phyloP scores from a whole-genome alignment of 2,888 invertebrate species.

The Tenthredo livida region DNA sequence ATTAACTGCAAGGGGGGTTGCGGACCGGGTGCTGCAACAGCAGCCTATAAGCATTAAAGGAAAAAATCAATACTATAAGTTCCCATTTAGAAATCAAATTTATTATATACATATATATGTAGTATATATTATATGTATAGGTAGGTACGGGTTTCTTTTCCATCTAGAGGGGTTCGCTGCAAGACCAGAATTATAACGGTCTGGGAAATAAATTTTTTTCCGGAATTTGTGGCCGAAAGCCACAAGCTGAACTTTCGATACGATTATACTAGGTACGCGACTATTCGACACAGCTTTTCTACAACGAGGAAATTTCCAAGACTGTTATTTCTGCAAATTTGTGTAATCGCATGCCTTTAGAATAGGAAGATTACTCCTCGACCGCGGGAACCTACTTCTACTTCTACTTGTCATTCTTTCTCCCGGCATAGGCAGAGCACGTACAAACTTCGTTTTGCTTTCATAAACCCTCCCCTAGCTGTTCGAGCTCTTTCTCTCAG shows the following conservation, averaged over 20 bases:
- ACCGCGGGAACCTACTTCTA: not conserved
- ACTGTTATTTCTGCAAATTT: too few species aligned
- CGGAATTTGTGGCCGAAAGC: too few species aligned
- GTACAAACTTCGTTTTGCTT: conserved; percentile 71
- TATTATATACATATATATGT: not conserved
- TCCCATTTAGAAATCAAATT: conserved; percentile 75
- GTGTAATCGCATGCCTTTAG: not conserved
- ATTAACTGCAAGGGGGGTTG: too few species aligned
- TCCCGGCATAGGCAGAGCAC: conserved; percentile 66
- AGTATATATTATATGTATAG: too few species aligned
- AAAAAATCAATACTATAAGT: conserved; percentile 68
- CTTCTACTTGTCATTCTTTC: not conserved
- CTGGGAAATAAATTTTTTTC: not conserved
- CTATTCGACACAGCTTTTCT: too few species aligned
- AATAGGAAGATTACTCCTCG: not conserved
- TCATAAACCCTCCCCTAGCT: conserved; percentile 68
- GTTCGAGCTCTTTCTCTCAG: conserved; percentile 45
- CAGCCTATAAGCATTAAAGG: not conserved
- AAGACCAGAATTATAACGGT: not conserved
- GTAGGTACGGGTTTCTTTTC: not conserved
- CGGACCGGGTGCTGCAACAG: too few species aligned
- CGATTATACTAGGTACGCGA: too few species aligned
- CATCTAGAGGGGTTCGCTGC: not conserved
- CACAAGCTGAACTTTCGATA: too few species aligned
- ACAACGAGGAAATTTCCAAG: too few species aligned